A percentile compares a stretch with the other conserved stretches of the same genome.
Conservation (phyloP, 2,888 invertebrate genomes). For the Creontiades dilutus region DNA sequence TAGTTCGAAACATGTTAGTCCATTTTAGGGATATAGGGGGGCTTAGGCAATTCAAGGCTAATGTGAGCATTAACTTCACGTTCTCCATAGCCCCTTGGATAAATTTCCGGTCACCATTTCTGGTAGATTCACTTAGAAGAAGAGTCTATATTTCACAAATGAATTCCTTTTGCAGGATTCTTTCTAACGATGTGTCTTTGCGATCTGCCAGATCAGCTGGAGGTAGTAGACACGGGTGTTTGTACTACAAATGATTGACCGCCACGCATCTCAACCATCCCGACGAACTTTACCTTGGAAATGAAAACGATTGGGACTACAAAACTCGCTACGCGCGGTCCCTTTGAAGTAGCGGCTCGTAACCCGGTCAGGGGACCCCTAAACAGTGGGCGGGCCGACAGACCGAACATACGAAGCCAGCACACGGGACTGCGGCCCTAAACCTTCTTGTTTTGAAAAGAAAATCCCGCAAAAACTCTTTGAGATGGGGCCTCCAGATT, state of each 20-base stretch:
- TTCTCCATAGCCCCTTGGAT: too few relatives aligned
- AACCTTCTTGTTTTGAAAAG: slow-evolving; percentile 8
- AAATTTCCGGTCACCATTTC: too few relatives aligned
- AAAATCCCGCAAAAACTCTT: not conserved
- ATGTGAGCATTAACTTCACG: too few relatives aligned
- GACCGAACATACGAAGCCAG: slow-evolving; percentile 1
- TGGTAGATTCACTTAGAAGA: too few relatives aligned
- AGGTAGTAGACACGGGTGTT: too few relatives aligned
- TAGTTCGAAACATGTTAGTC: too few relatives aligned
- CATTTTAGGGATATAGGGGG: too few relatives aligned
- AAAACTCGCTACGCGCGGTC: not conserved
- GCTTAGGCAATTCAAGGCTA: too few relatives aligned
- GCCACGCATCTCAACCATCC: not conserved
- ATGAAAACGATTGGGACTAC: slow-evolving; percentile 24
- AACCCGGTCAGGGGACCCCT: slow-evolving; percentile 27
- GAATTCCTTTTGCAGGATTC: too few relatives aligned
- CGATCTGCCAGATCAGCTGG: too few relatives aligned
- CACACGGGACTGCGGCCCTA: not conserved
- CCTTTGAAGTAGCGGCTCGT: slow-evolving; percentile 3
- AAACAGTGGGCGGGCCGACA: slow-evolving; percentile 11
- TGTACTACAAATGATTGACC: slow-evolving; percentile 5
- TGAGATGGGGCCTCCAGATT: not conserved
- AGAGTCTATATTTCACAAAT: too few relatives aligned
- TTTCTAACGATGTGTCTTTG: too few relatives aligned
- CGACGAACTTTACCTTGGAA: not conserved